Conservation (phyloP, 2,113 vertebrate species). For the Scortum barcoo region DNA sequence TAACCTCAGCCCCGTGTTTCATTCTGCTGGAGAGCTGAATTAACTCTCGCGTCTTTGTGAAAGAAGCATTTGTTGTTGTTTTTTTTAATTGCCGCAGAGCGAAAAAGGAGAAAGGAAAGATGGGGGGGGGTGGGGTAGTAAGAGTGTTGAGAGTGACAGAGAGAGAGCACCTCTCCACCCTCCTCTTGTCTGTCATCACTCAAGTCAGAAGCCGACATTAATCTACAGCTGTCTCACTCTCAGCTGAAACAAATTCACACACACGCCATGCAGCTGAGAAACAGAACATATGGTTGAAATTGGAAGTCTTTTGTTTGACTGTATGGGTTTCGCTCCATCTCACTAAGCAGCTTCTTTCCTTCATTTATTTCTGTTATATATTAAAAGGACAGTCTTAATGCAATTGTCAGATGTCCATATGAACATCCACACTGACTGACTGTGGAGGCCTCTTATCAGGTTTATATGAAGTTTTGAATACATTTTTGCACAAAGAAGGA, state of each 20-base stretch:
- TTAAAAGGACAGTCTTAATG: too few species aligned
- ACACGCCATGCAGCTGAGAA: conserved; percentile 45
- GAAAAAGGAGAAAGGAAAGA: neutral
- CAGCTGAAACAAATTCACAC: conserved; percentile 51
- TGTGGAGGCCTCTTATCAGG: too few species aligned
- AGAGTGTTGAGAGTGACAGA: neutral
- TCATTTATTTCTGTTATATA: neutral
- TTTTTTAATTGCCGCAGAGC: conserved; percentile 8
- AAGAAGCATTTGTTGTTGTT: conserved; percentile 2
- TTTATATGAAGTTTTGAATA: too few species aligned
- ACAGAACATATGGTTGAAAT: conserved; percentile 57
- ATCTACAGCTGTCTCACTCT: conserved; percentile 79
- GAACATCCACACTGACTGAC: too few species aligned
- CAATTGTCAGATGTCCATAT: too few species aligned
- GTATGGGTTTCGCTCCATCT: neutral
- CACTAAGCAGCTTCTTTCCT: neutral
- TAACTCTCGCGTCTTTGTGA: conserved; percentile 35
- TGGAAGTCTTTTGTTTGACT: conserved; percentile 32
- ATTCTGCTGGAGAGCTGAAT: conserved; percentile 38
- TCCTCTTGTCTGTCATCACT: conserved; percentile 72
- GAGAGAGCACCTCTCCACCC: conserved; percentile 63
- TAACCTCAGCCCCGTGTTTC: conserved; percentile 44
- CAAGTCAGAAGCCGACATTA: conserved; percentile 73
- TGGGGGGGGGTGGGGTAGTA: neutral
- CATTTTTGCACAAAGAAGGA: too few species aligned